A percentile compares a stretch with the other conserved stretches of the same genome.
phyloP scores from a whole-genome alignment of 2,797 vertebrate genomes.

The Buceros bicornis region DNA sequence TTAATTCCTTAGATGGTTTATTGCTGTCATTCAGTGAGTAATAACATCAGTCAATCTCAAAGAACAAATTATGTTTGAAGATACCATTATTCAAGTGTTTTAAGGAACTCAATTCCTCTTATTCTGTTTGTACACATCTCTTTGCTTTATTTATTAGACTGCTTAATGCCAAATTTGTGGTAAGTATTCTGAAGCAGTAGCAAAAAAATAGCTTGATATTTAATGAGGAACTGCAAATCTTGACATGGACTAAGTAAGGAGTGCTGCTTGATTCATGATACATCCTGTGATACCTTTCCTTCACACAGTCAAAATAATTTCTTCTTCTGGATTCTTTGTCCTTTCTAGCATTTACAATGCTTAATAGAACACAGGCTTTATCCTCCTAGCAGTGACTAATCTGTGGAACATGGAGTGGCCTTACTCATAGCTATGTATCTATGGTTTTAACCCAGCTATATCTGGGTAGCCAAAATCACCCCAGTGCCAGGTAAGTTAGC shows the following conservation, averaged over 20 bases:
- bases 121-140: background rate
- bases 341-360: background rate
- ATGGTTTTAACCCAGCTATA: background rate
- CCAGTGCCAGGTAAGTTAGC: background rate
- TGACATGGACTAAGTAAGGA: background rate
- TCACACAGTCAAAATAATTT: background rate
- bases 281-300: background rate
- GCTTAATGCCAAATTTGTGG: background rate
- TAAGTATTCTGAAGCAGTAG: background rate
- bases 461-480: background rate
- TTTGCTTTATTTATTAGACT: background rate
- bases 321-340: background rate
- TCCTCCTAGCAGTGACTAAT: background rate
- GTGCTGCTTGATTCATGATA: accelerated
- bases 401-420: background rate
- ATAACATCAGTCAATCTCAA: background rate
- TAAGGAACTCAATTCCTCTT: background rate
- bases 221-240: background rate
- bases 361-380: background rate
- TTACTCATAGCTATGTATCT: accelerated
- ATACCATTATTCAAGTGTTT: background rate
- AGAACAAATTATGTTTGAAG: background rate
- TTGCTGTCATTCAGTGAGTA: background rate
- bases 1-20: background rate
- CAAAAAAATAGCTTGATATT: background rate